Base-by-base conservation (phyloP, 2,113 vertebrate genomes). In the Podarcis raffonei region DNA sequence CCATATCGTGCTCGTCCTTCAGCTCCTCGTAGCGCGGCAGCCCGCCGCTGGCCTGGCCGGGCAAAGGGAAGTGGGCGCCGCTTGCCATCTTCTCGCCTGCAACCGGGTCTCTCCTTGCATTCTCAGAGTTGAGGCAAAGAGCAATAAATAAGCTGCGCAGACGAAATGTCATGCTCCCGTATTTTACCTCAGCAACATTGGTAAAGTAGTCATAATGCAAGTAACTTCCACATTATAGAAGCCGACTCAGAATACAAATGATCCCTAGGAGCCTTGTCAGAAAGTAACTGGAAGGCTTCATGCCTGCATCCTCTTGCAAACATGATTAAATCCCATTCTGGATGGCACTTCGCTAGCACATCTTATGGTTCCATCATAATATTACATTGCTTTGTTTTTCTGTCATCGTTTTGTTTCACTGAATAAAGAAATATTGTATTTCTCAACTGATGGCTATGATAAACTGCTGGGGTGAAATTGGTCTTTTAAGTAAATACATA, bases 31-130 rank as follows among this genome's bases (percentile, higher is more conserved):
- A 95, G 0, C 95, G 93, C 82, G 95, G 95, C 42, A 96, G 95
- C 1, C 96, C 96, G 78, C 95, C 96, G 91, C 97, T 97, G 89
- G 97, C 97, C 72, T 94, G 93, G 27, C 89, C 86, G 57, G 94
- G 93, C 39, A 1, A 32, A 5, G 80, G 3, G 32, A 68, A 78
- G 6, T 3, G 85, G 12, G 53, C 0, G 12, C 85, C 9, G 3
- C 90, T 93, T 86, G 91, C 93, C 86, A 48, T 57, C 11, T 16
- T 42, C 59, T 9, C 27, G 23, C 5, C 35, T 18, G 18, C 48
- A 53, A 53, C 48, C 20, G n/a, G 16, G 4, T 8, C 12, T 7
- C 81, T 5, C 25, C n/a, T n/a, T n/a, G n/a, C n/a, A n/a, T n/a
- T n/a, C n/a, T 1, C 42, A 80, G 27, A 77, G 37, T 22, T 77